These are phyloP conservation scores for Oscheius sp. DNA, from an alignment of 2,888 invertebrate species.

Conservation along the genomic window DNA sequence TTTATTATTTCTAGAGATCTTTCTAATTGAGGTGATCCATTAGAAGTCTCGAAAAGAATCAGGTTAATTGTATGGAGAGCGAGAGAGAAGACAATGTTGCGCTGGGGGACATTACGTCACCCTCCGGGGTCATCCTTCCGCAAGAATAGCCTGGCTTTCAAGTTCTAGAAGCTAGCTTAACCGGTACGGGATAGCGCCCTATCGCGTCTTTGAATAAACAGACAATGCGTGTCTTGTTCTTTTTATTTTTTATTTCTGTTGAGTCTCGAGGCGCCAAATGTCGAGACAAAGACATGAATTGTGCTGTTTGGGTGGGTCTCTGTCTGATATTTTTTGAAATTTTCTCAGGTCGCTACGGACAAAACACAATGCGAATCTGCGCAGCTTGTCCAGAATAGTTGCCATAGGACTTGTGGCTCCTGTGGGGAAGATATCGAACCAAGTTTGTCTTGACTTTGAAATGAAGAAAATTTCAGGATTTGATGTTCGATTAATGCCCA, in stretches of 20 bases:
- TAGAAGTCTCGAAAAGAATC: too few species aligned
- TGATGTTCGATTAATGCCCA: conserved; percentile 58
- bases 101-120: too few species aligned
- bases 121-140: neutral
- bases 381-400: conserved; percentile 53
- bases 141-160: conserved; percentile 4
- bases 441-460: conserved; percentile 31
- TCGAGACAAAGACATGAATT: conserved; percentile 65
- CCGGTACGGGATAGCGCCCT: conserved; percentile 10
- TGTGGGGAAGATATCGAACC: conserved; percentile 55
- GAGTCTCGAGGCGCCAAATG: conserved; percentile 33
- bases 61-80: too few species aligned
- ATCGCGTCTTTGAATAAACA: conserved; percentile 15
- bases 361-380: conserved; percentile 40
- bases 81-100: too few species aligned
- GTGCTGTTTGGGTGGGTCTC: conserved; percentile 52
- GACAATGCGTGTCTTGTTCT: neutral
- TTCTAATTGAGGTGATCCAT: too few species aligned
- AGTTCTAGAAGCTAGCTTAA: conserved; percentile 25
- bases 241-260: neutral
- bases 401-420: conserved; percentile 52
- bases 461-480: conserved; percentile 53
- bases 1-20: too few species aligned
- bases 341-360: conserved; percentile 25
- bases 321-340: too few species aligned